These are phyloP conservation scores for Porites cylindrica DNA, from an alignment of 92 coral and sea anemone genomes.

Conservation along the genomic window DNA sequence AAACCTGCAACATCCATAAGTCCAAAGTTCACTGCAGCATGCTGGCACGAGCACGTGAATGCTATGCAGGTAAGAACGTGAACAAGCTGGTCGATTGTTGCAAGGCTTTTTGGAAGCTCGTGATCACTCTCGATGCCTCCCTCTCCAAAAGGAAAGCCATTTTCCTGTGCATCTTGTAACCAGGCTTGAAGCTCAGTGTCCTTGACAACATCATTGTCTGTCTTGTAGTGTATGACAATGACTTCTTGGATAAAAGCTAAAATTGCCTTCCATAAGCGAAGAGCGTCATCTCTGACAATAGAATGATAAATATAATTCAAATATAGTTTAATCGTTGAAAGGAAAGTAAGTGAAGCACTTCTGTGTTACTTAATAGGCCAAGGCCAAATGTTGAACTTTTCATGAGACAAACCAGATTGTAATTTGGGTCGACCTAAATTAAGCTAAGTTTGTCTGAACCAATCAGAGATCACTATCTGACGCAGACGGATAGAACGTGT, in stretches of 20 bases:
- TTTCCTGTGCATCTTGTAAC: conserved; percentile 72
- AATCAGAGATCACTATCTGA: no score
- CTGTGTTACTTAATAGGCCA: no score
- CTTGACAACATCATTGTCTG: conserved; percentile 60
- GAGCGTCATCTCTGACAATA: conserved; percentile 61
- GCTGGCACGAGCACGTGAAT: conserved; percentile 91
- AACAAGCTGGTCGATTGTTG: conserved; percentile 74
- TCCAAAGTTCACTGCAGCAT: conserved; percentile 90
- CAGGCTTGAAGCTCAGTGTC: conserved; percentile 85
- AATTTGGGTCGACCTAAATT: no score
- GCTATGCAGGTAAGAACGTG: conserved; percentile 76
- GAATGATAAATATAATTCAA: background rate
- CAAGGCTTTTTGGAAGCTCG: conserved; percentile 61
- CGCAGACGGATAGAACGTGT: no score
- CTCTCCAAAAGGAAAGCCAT: conserved; percentile 70
- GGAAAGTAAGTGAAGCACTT: no score
- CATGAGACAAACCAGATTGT: no score
- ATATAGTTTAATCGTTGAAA: no score
- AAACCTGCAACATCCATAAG: conserved; percentile 77
- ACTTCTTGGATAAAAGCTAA: conserved; percentile 17
- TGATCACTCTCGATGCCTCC: conserved; percentile 68
- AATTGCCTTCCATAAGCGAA: conserved; percentile 74
- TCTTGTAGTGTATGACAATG: conserved; percentile 9
- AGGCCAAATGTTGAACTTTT: no score
- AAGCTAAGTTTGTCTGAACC: no score